Evolutionary conservation across 1,140 invertebrate species (phyloP).

Genomic region (Pseudomyrmex cubaensis): DNA sequence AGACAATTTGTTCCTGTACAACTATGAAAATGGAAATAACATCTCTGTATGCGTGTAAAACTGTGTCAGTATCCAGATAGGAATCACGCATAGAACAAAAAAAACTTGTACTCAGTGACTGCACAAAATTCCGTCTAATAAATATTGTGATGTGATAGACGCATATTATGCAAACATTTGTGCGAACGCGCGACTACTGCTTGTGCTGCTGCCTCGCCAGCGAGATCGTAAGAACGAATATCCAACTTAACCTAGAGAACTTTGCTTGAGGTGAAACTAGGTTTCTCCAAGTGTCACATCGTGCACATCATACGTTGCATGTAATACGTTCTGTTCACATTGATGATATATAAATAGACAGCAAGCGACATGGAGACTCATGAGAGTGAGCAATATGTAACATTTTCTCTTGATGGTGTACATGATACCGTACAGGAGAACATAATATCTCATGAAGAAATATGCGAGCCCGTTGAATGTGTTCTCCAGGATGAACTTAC

Average conservation of each 20-base stretch:
- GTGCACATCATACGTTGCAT: neutral
- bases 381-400: constrained; percentile 79
- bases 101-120: too few species aligned
- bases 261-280: constrained; percentile 75
- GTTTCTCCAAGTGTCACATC: constrained; percentile 27
- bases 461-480: constrained; percentile 78
- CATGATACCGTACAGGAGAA: constrained; percentile 77
- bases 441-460: constrained; percentile 80
- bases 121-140: neutral
- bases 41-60: too few species aligned
- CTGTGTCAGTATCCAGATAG: too few species aligned
- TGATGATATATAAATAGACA: neutral
- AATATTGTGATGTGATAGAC: neutral
- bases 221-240: constrained; percentile 40
- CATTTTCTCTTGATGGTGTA: constrained; percentile 77
- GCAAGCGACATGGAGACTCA: constrained; percentile 78
- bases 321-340: neutral
- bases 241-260: constrained; percentile 72
- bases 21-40: too few species aligned
- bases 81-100: too few species aligned
- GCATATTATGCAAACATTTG: neutral
- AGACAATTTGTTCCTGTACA: too few species aligned
- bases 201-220: constrained; percentile 11
- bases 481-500: constrained; percentile 71
- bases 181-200: neutral